Base-by-base conservation (phyloP, 2,888 invertebrate species). In the Trisateles emortualis region DNA sequence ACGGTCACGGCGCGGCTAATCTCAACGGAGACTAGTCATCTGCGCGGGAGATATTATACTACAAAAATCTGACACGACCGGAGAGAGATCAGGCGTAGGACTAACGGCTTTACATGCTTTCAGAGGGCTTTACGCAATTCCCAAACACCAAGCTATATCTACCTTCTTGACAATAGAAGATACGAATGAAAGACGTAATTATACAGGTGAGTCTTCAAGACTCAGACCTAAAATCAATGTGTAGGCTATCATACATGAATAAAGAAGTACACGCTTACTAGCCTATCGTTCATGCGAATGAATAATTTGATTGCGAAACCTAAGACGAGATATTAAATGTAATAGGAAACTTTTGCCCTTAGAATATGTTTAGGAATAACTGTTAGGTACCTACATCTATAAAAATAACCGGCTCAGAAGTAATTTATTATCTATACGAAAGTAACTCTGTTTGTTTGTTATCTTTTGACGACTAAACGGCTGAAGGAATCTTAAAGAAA, bases 181-280 rank as follows among this genome's bases (percentile, higher is more conserved):
- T 8, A 26, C 72, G 73, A 77, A 81, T 81, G 78, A 83, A 84
- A 79, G 77, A 76, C 62, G 68, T 72, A 70, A 74, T 75, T 76
- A 74, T 78, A 3, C 3, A 35, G n/a, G n/a, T 1, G 22, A 83
- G 84, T 81, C 78, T 79, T 72, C 55, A 74, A 56, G 52, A 60
- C 41, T 22, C 64, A 73, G 66, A 70, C 57, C 67, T 64, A 67
- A 74, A 81, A 80, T 76, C 76, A 78, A 78, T 76, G 68, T 65
- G 64, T 64, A 68, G 63, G 66, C 71, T 75, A 77, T n/a, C 74
- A 79, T 78, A 78, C 72, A 74, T 74, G 76, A 77, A 74, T 80
- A 78, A 71, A 69, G 59, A 74, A 72, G 70, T 68, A 63, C 69
- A 68, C 65, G 67, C 51, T 48, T 45, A 54, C 59, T 19, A 65